Conservation (phyloP, 30 jellyfish, hydroid and myxozoan species). For the Pelagia noctiluca region DNA sequence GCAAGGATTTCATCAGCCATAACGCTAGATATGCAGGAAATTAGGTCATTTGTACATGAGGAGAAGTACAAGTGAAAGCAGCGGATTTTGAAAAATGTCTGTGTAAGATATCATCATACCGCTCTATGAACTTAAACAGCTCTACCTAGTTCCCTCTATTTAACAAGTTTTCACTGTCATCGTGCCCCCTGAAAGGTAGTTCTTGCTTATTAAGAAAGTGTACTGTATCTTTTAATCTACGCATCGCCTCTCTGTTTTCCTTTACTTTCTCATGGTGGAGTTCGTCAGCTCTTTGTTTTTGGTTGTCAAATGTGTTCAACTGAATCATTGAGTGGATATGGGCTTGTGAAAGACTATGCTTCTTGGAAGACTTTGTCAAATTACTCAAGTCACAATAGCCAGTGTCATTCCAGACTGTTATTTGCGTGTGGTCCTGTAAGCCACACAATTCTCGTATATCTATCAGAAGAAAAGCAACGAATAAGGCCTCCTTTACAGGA, state of each 20-base stretch:
- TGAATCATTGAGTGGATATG: slow-evolving; percentile 52
- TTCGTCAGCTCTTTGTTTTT: slow-evolving; percentile 34
- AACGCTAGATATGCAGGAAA: neutral
- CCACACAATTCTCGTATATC: slow-evolving; percentile 41
- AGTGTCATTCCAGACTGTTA: slow-evolving; percentile 44
- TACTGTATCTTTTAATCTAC: slow-evolving; percentile 46
- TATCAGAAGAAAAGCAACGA: slow-evolving; percentile 8
- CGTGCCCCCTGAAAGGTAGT: slow-evolving; percentile 47
- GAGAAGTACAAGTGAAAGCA: slow-evolving; percentile 45
- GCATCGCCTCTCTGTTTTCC: slow-evolving; percentile 50
- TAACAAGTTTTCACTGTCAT: slow-evolving; percentile 30
- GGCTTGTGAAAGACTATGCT: slow-evolving; percentile 48
- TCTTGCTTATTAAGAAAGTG: slow-evolving; percentile 63
- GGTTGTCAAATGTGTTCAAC: slow-evolving; percentile 34
- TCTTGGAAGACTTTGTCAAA: slow-evolving; percentile 29
- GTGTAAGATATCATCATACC: slow-evolving; percentile 25
- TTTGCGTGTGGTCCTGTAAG: slow-evolving; percentile 36
- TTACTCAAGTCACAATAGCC: slow-evolving; percentile 26
- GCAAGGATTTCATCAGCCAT: slow-evolving; percentile 27
- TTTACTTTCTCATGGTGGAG: slow-evolving; percentile 14
- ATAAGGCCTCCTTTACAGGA: slow-evolving; percentile 49
- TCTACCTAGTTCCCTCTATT: slow-evolving; percentile 34
- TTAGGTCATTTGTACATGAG: slow-evolving; percentile 31
- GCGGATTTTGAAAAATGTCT: slow-evolving; percentile 46
- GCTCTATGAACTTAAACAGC: neutral